Conservation (phyloP, 2,797 vertebrate species). For the Gymnoscopelus microlampas region DNA sequence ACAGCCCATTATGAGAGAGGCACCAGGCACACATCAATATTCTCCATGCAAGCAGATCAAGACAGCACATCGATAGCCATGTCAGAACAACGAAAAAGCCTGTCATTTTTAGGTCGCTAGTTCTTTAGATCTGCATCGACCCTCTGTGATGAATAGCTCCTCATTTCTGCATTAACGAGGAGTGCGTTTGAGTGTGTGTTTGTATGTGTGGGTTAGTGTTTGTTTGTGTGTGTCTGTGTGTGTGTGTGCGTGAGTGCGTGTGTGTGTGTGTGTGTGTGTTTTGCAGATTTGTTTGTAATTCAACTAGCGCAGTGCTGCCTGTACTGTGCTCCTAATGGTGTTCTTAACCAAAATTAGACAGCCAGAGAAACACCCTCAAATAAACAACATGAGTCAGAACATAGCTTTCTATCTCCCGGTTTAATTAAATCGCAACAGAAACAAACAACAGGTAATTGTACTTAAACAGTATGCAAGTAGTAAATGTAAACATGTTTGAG, state of each 20-base stretch:
- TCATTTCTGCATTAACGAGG: constrained; percentile 58
- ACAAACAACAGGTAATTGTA: too few relatives aligned
- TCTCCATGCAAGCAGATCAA: constrained; percentile 19
- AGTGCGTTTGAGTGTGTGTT: neutral
- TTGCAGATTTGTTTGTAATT: neutral
- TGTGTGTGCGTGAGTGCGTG: constrained; percentile 1
- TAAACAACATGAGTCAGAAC: too few relatives aligned
- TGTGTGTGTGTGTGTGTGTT: constrained; percentile 1
- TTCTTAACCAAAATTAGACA: too few relatives aligned
- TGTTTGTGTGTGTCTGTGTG: constrained; percentile 7
- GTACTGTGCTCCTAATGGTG: too few relatives aligned
- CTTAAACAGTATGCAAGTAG: too few relatives aligned
- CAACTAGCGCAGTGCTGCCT: neutral
- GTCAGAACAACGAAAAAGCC: constrained; percentile 39
- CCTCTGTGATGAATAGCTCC: constrained; percentile 52
- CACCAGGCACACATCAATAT: constrained; percentile 46
- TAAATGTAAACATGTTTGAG: too few relatives aligned
- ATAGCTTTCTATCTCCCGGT: too few relatives aligned
- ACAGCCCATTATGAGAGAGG: constrained; percentile 57
- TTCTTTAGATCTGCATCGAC: constrained; percentile 52
- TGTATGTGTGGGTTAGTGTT: constrained; percentile 12
- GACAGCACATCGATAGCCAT: constrained; percentile 57
- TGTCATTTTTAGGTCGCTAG: constrained; percentile 58
- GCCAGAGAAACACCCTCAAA: too few relatives aligned
- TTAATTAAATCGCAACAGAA: too few relatives aligned